Evolutionary conservation across 2,113 vertebrate genomes (phyloP).

Genomic region (Oceanodroma tethys): DNA sequence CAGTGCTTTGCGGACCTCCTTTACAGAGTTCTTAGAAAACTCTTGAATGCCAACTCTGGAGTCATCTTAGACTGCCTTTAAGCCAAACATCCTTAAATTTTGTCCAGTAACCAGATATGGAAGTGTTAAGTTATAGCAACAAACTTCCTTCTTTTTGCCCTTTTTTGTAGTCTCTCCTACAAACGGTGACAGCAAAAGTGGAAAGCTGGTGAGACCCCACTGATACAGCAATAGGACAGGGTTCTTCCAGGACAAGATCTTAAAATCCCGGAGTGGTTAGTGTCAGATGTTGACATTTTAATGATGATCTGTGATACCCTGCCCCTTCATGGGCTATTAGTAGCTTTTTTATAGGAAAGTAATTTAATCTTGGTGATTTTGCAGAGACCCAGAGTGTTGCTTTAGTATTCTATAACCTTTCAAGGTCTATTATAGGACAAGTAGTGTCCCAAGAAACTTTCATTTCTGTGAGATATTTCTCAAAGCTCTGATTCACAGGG

Average conservation of each 20-base stretch:
- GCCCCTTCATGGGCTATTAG: not conserved
- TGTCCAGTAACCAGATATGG: not conserved
- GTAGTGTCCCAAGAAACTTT: not conserved
- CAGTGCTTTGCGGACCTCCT: not conserved
- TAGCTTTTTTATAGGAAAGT: not conserved
- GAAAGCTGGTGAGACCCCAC: not conserved
- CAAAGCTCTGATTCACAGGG: not conserved
- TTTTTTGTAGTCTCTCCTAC: not conserved
- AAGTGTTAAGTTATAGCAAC: not conserved
- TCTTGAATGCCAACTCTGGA: not conserved
- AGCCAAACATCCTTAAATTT: not conserved
- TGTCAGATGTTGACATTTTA: not conserved
- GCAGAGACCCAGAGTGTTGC: not conserved
- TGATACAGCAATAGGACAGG: not conserved
- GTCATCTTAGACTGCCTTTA: not conserved
- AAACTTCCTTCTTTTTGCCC: not conserved
- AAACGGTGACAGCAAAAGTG: not conserved
- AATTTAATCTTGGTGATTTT: not conserved
- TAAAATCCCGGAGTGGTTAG: not conserved
- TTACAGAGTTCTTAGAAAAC: not conserved
- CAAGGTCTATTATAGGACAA: not conserved
- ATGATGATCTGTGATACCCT: not conserved
- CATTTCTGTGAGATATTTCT: not conserved
- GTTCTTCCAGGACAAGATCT: not conserved
- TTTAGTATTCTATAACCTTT: not conserved